phyloP scores from a whole-genome alignment of 2,888 invertebrate genomes.

The Ectemnius continuus region DNA sequence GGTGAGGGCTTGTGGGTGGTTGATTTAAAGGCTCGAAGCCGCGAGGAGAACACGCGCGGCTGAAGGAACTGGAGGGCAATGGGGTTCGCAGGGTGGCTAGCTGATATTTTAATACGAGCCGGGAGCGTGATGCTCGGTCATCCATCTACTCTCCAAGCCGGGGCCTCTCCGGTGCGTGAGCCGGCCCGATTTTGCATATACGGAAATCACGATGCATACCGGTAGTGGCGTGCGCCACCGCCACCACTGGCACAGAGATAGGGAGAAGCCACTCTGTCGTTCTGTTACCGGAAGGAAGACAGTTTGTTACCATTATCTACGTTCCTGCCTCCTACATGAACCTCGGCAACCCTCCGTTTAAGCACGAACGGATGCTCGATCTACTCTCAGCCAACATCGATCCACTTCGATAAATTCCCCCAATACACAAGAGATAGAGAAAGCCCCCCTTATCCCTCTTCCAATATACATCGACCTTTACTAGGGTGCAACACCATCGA shows the following conservation, averaged over 20 bases:
- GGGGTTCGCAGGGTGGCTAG: conserved; percentile 50
- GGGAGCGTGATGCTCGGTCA: conserved; percentile 77
- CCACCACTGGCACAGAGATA: not conserved
- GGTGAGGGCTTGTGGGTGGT: conserved; percentile 72
- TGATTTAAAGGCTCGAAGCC: conserved; percentile 73
- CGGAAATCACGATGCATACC: conserved; percentile 75
- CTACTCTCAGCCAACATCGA: conserved; percentile 5
- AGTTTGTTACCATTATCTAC: conserved; percentile 78
- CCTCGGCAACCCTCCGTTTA: not conserved
- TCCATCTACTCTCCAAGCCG: conserved; percentile 69
- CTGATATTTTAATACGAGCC: conserved; percentile 76
- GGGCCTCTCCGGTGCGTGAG: conserved; percentile 69
- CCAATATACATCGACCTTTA: not conserved
- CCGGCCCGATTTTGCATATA: conserved; percentile 77
- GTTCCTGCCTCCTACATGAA: conserved; percentile 50
- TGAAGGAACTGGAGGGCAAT: conserved; percentile 21
- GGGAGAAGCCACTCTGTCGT: conserved; percentile 61
- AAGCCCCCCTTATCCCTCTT: too few relatives aligned
- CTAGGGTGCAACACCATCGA: not conserved
- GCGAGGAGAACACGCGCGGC: conserved; percentile 43
- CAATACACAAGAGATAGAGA: not conserved
- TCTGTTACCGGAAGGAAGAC: conserved; percentile 78
- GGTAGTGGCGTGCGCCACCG: conserved; percentile 33
- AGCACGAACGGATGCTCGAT: conserved; percentile 11
- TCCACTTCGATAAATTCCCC: conserved; percentile 10